These are phyloP conservation scores for Aptenodytes patagonicus DNA, from an alignment of 2,113 vertebrate species.

Conservation along the genomic window DNA sequence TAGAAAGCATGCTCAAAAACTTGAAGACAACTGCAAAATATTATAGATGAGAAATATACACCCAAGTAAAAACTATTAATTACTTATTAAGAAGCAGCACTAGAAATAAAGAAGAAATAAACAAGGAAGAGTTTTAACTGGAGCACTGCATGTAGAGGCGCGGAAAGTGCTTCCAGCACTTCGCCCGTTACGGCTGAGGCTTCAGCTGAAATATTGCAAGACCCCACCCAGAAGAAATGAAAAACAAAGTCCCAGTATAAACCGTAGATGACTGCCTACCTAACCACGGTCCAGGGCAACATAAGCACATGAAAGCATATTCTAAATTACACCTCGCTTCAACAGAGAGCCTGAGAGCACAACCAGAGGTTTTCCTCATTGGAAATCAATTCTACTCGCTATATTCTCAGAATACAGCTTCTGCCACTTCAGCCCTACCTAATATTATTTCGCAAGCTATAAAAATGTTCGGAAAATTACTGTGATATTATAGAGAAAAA, in stretches of 20 bases:
- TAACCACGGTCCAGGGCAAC: background rate
- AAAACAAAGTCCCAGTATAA: background rate
- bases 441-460: background rate
- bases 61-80: background rate
- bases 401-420: background rate
- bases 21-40: background rate
- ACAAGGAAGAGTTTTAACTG: background rate
- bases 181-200: background rate
- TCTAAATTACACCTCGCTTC: background rate
- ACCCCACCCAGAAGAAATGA: background rate
- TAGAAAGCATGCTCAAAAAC: background rate
- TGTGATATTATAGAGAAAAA: background rate
- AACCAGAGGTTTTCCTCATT: background rate
- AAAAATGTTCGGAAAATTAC: background rate
- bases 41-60: background rate
- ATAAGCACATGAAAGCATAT: background rate
- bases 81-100: background rate
- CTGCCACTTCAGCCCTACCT: background rate
- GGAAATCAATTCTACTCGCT: background rate
- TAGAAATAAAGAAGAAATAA: background rate
- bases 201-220: background rate
- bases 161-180: background rate
- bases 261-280: background rate
- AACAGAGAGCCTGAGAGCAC: background rate
- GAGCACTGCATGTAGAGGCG: background rate